Base-by-base conservation (phyloP, 2,113 vertebrate genomes). In the Heterochromis multidens region DNA sequence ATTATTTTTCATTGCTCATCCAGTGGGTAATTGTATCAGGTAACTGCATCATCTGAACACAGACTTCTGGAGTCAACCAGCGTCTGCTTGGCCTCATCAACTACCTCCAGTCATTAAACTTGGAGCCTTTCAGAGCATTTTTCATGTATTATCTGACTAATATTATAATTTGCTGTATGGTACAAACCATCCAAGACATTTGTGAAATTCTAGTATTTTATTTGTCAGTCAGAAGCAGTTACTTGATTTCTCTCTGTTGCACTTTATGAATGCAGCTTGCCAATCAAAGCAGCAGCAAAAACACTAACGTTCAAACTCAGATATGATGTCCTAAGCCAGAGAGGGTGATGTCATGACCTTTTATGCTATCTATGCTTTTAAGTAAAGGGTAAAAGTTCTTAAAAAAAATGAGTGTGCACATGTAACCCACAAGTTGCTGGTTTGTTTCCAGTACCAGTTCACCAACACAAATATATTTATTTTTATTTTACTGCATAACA, bases 231-330 rank as follows among this genome's bases (percentile, higher is more conserved):
- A n/a, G n/a, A n/a, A n/a, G n/a, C 33, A 65, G 33, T 33, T 37
- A 65, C 21, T 65, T 5, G 65, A 70, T 70, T 70, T 46, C 27
- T 46, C 65, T 67, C 62, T 11, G 37, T 16, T 46, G 14, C 23
- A 70, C 5, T 49, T 70, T 19, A 23, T 27, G 40, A 70, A 70
- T 70, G 37, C 40, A 46, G 40, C 14, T 70, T 1, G 40, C 27
- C 23, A 27, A 1, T 23, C 0, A 2, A 70, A 40, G 0, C 23
- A 70, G 65, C 27, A 40, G 0, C 23, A 14, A 29, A 7, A 49
- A 7, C 46, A 3, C 16, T 49, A 19, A 19, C 16, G 1, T 49
- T 19, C 2, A 49, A 17, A 16, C 16, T 49, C 19, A 49, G 19
- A 70, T 29, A 46, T 25, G 23, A 13, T 70, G 37, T 27, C 1